Evolutionary conservation across 2,888 invertebrate species (phyloP).

Genomic region (Lasius fuliginosus): DNA sequence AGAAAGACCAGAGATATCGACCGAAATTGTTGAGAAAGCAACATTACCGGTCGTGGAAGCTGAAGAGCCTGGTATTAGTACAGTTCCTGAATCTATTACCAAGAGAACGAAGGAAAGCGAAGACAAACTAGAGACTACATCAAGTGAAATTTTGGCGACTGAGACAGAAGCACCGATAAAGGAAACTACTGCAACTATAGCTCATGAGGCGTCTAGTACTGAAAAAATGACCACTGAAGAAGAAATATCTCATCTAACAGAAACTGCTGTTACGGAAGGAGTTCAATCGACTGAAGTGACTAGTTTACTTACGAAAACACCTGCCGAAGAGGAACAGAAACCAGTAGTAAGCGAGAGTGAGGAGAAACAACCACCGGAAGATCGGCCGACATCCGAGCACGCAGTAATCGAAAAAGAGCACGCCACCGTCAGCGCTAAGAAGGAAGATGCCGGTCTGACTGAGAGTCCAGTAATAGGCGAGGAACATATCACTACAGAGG

Average conservation of each 20-base stretch:
- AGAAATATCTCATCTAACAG: slow-evolving; percentile 28
- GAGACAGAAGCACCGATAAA: slow-evolving; percentile 54
- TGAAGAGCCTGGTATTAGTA: slow-evolving; percentile 22
- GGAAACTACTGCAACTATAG: slow-evolving; percentile 60
- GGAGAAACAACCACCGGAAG: slow-evolving; percentile 56
- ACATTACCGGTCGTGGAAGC: slow-evolving; percentile 22
- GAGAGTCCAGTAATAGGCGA: slow-evolving; percentile 26
- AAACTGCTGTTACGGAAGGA: slow-evolving; percentile 41
- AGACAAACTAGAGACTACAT: slow-evolving; percentile 29
- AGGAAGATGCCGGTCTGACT: slow-evolving; percentile 58
- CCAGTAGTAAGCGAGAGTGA: slow-evolving; percentile 34
- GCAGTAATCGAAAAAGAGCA: slow-evolving; percentile 40
- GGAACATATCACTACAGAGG: slow-evolving; percentile 33
- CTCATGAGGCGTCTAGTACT: slow-evolving; percentile 56
- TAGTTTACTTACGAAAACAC: slow-evolving; percentile 10
- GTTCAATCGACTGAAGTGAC: slow-evolving; percentile 48
- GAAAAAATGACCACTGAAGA: slow-evolving; percentile 53
- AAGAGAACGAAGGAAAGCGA: slow-evolving; percentile 54
- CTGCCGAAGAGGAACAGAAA: slow-evolving; percentile 37
- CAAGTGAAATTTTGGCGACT: slow-evolving; percentile 5
- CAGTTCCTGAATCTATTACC: slow-evolving; percentile 31
- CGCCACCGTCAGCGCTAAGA: slow-evolving; percentile 58
- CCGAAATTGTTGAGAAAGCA: slow-evolving; percentile 26
- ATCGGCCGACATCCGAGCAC: slow-evolving; percentile 48
- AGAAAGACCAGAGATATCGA: slow-evolving; percentile 30